A percentile compares a stretch with the other conserved stretches of the same genome.
Conservation (phyloP, 2,888 invertebrate species). For the Dryadula phaetusa region DNA sequence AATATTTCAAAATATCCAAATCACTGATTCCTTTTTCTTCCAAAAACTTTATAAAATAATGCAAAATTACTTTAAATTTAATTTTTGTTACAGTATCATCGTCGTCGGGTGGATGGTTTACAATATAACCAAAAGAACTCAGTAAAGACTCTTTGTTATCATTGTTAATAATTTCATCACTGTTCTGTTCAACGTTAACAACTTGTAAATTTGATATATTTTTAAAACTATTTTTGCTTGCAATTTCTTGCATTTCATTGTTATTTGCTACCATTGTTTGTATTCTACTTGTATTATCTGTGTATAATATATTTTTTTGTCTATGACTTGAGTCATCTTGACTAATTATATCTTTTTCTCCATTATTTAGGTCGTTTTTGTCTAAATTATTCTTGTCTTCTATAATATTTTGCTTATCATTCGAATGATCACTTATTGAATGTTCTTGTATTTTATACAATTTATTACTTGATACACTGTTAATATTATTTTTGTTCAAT, state of each 20-base stretch:
- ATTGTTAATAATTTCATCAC: not conserved
- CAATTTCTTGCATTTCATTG: not conserved
- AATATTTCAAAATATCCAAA: slow-evolving; percentile 5
- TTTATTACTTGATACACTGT: too few species aligned
- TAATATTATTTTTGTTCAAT: too few species aligned
- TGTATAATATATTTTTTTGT: not conserved
- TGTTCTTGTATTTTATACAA: too few species aligned
- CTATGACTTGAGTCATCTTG: not conserved
- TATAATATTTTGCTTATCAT: too few species aligned
- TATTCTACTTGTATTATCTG: not conserved
- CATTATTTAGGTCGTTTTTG: not conserved
- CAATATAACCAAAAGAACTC: not conserved
- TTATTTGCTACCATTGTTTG: not conserved
- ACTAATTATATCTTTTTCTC: not conserved
- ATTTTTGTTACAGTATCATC: not conserved
- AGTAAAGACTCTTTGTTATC: not conserved
- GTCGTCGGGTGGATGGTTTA: not conserved
- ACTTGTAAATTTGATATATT: not conserved
- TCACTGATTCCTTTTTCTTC: not conserved
- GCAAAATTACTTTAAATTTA: not conserved
- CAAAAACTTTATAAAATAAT: not conserved
- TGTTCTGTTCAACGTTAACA: not conserved
- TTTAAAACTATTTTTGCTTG: not conserved
- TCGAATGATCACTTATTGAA: too few species aligned
- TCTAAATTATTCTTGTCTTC: not conserved